These are phyloP conservation scores for Vanacampus margaritifer DNA, from an alignment of 2,113 vertebrate genomes.

Conservation along the genomic window DNA sequence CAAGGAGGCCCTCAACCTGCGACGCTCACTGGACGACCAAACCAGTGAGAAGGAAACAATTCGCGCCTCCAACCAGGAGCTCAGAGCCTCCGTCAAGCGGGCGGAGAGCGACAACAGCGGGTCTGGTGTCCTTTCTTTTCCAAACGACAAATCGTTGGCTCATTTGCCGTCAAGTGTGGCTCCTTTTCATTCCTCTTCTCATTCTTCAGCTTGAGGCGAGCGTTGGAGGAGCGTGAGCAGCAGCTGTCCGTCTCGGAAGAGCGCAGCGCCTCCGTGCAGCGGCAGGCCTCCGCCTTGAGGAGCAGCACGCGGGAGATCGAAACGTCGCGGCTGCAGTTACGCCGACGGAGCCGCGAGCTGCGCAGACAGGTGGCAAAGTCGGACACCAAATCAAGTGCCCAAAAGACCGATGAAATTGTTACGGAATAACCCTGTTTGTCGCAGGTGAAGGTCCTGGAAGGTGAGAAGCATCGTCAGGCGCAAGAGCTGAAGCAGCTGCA, in stretches of 20 bases:
- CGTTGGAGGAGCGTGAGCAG: slow-evolving; percentile 74
- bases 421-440: neutral
- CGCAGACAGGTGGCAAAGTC: slow-evolving; percentile 72
- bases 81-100: slow-evolving; percentile 67
- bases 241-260: slow-evolving; percentile 69
- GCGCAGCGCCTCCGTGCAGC: slow-evolving; percentile 55
- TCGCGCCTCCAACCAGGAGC: slow-evolving; percentile 72
- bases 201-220: slow-evolving; percentile 67
- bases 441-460: slow-evolving; percentile 76
- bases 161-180: no score
- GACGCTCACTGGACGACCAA: slow-evolving; percentile 59
- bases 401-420: neutral
- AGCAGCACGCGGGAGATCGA: slow-evolving; percentile 69
- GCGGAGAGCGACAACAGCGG: slow-evolving; percentile 79
- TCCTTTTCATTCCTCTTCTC: no score
- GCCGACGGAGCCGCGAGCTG: slow-evolving; percentile 73
- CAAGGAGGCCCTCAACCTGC: slow-evolving; percentile 70
- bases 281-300: slow-evolving; percentile 66
- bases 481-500: slow-evolving; percentile 71
- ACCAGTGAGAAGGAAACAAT: slow-evolving; percentile 72
- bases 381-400: neutral
- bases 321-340: slow-evolving; percentile 57
- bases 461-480: slow-evolving; percentile 63
- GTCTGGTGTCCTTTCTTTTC: slow-evolving; percentile 56
- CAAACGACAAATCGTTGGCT: no score